These are phyloP conservation scores for Melanotaenia parkinsoni DNA, from an alignment of 2,797 vertebrate genomes.

Conservation along the genomic window DNA sequence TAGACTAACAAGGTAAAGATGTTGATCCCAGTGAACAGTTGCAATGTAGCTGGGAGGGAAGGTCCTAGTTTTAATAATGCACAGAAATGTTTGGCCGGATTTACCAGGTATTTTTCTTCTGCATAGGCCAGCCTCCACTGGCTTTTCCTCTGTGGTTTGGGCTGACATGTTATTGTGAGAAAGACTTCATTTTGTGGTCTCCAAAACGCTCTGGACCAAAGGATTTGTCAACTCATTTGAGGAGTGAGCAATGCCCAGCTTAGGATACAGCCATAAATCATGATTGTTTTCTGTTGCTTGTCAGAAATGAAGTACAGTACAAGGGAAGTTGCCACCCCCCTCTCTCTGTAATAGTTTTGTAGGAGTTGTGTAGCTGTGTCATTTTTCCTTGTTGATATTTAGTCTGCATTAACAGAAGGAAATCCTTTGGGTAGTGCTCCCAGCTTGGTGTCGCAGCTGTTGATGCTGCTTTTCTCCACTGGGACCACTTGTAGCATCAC, in stretches of 20 bases:
- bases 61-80: background rate
- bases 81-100: background rate
- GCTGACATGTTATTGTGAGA: background rate
- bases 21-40: conserved; percentile 1
- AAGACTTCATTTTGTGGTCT: background rate
- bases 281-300: background rate
- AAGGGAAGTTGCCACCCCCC: too few relatives aligned
- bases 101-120: background rate
- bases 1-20: background rate
- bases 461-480: background rate
- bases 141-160: background rate
- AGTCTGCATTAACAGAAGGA: background rate
- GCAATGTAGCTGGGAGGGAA: background rate
- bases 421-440: background rate
- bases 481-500: conserved; percentile 4
- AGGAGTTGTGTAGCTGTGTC: too few relatives aligned
- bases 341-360: too few relatives aligned
- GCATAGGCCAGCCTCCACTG: background rate
- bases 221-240: background rate
- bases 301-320: background rate
- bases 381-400: background rate
- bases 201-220: background rate
- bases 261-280: background rate
- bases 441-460: background rate
- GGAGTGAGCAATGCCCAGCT: background rate